Evolutionary conservation across 2,113 vertebrate species (phyloP), one percentile per base, ranked within the genome.

Genomic region (Vicugna pacos): DNA sequence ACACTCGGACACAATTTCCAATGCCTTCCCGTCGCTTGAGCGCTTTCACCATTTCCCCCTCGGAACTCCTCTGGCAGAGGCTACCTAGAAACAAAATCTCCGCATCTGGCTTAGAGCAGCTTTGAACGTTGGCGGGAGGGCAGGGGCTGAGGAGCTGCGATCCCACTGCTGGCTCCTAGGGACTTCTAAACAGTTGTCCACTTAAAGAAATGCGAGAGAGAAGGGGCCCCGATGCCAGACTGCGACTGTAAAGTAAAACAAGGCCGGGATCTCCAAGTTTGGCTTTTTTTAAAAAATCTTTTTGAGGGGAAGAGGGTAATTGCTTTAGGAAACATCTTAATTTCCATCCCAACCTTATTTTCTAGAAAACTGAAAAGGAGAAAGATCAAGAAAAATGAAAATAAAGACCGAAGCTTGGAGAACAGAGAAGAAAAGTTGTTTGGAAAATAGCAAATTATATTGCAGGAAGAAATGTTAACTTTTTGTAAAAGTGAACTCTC

Each of bases 401-500:
- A 62, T 80, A 50, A 85, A 56, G n/a, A 42, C 38, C 19, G 24
- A 91, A 69, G 42, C 35, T 65, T 73, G 42, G 46, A 90, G 24
- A 32, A 19, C 35, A 69, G 48, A 75, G 62, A 72, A 35, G 50
- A 95, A 94, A 92, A 81, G 60, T 6, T 95, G 76, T 54, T 95
- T 76, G 79, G 73, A 93, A 96, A 95, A 93, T 2, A 81, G 84
- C 81, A 77, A 96, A 89, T 97, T 93, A 56, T 60, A 91, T 2
- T 32, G 93, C 92, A 95, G 54, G 69, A 70, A 89, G 90, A 91
- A 94, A 87, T 85, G 94, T 93, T 94, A 83, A 80, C 89, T 95
- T 98, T 82, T 96, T 95, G 88, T 97, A 97, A 96, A 96, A 67
- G 97, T 98, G 98, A 99, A 98, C 98, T 99, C 96, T 92, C 90